phyloP scores from a whole-genome alignment of 2,797 vertebrate species.

The Prunella strophiata region DNA sequence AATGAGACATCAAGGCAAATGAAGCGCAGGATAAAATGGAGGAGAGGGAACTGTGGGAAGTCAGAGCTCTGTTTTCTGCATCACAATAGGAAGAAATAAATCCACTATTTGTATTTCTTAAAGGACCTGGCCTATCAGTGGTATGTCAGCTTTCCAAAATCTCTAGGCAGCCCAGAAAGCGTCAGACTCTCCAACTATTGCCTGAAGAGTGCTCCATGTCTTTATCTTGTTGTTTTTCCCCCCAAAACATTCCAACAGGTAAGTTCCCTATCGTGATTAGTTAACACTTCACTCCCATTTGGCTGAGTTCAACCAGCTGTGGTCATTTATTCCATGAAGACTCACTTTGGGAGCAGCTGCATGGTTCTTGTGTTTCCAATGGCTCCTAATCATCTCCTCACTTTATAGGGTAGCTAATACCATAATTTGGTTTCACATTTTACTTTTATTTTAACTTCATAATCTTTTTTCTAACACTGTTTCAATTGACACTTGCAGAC shows the following conservation, averaged over 20 bases:
- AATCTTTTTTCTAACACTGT: background rate
- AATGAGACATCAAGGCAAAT: background rate
- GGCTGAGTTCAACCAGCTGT: background rate
- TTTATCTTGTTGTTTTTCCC: background rate
- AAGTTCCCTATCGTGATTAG: background rate
- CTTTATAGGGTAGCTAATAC: background rate
- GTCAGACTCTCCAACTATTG: background rate
- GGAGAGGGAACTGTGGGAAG: background rate
- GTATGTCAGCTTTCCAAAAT: background rate
- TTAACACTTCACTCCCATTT: background rate
- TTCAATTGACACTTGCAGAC: background rate
- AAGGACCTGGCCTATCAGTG: background rate
- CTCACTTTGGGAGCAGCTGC: background rate
- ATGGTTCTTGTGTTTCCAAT: background rate
- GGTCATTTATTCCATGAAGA: background rate
- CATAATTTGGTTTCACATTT: background rate
- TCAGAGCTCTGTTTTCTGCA: background rate
- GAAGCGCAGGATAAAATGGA: background rate
- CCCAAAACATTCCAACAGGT: rapidly evolving
- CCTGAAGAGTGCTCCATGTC: background rate
- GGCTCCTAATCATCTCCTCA: background rate
- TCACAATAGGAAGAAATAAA: background rate
- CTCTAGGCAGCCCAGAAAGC: background rate
- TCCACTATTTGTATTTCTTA: background rate
- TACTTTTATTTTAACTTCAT: background rate